Evolutionary conservation across 2,797 vertebrate genomes (phyloP).

Genomic region (Eulemur coronatus): DNA sequence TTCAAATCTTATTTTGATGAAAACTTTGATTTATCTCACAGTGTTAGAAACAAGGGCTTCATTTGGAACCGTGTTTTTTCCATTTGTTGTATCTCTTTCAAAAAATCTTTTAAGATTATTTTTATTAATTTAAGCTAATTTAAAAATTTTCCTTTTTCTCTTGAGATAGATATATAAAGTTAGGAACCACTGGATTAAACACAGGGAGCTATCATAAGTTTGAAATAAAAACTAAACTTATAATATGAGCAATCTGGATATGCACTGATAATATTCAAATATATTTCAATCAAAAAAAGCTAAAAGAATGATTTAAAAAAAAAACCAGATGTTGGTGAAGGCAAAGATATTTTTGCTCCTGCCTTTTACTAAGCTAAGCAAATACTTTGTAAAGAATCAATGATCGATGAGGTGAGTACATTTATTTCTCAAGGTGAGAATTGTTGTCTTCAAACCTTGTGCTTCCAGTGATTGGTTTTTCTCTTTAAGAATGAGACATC

Average conservation of each 20-base stretch:
- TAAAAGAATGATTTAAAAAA: neutral
- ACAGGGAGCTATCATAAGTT: neutral
- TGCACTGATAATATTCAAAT: neutral
- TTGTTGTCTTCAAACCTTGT: neutral
- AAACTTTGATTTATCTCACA: neutral
- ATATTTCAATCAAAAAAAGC: neutral
- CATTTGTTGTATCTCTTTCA: neutral
- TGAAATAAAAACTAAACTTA: neutral
- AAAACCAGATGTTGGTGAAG: neutral
- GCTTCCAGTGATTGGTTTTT: neutral
- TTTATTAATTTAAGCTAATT: neutral
- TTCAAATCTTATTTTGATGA: slow-evolving; percentile 6
- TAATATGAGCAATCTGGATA: neutral
- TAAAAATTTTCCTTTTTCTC: neutral
- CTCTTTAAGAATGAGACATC: neutral
- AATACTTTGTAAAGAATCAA: neutral
- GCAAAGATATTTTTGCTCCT: neutral
- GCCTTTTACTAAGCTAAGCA: neutral
- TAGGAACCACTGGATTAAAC: neutral
- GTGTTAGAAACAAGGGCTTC: neutral
- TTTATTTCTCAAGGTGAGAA: neutral
- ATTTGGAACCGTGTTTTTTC: neutral
- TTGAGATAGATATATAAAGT: neutral
- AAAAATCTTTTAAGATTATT: neutral
- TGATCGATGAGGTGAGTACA: neutral